phyloP scores from a whole-genome alignment of 2,797 vertebrate genomes.

The Lophius americanus region DNA sequence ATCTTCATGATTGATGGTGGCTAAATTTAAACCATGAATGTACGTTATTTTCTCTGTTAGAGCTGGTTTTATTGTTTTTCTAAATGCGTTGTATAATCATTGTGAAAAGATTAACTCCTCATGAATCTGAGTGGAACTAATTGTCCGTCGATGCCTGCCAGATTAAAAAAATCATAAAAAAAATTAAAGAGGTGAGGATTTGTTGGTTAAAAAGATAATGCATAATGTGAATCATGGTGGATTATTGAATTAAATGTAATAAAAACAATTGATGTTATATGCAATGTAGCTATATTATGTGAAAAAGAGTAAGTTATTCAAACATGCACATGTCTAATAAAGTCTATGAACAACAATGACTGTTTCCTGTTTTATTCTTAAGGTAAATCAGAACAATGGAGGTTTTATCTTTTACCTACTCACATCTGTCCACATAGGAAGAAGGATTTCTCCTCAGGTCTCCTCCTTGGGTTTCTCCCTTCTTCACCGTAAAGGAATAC shows the following conservation, averaged over 20 bases:
- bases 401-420: neutral
- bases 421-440: too few species aligned
- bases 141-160: constrained; percentile 75
- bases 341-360: constrained; percentile 71
- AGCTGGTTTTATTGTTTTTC: constrained; percentile 56
- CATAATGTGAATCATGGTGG: constrained; percentile 76
- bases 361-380: constrained; percentile 8
- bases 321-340: constrained; percentile 83
- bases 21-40: constrained; percentile 74
- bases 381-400: neutral
- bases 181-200: constrained; percentile 44
- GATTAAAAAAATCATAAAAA: constrained; percentile 65
- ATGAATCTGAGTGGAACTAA: constrained; percentile 68
- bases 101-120: constrained; percentile 65
- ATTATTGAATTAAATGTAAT: constrained; percentile 78
- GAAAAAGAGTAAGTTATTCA: constrained; percentile 78
- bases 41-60: constrained; percentile 56
- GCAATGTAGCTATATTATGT: constrained; percentile 82
- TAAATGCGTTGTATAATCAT: constrained; percentile 68
- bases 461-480: too few species aligned
- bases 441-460: too few species aligned
- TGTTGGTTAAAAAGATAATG: constrained; percentile 57
- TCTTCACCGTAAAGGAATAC: too few species aligned
- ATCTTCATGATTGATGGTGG: constrained; percentile 56
- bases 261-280: constrained; percentile 81